Evolutionary conservation across 2,888 invertebrate species (phyloP), one percentile per base, ranked within the genome.

Genomic region (Pyralis farinalis): DNA sequence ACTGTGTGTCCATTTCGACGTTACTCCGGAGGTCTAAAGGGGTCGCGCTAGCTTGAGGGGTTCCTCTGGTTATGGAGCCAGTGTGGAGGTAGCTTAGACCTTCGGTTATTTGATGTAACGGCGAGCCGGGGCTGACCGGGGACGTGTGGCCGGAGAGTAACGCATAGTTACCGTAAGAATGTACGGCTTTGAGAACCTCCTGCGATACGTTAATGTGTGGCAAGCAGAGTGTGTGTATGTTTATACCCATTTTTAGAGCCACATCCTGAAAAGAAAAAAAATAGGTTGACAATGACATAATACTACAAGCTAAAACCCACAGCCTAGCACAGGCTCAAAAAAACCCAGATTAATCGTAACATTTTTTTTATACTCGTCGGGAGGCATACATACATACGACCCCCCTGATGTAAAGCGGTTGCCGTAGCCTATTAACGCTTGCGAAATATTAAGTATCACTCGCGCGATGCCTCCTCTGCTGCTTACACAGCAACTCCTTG

Each of bases 1-100:
- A 79, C 0, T 67, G 76, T 0, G 81, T 80, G 41, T 91, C 91
- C 90, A 91, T 90, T n/a, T 91, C 91, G 0, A 85, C 69, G 34
- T 72, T 77, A 43, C 72, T 81, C 27, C 91, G 75, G 1, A 92
- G 78, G 67, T 92, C 91, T 39, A 92, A 58, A 1, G 91, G 91
- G 0, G 91, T 81, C 0, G 91, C 79, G 10, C 83, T 87, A 0
- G 90, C 86, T 43, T 91, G 90, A 0, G 95, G 94, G 0, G 94
- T 95, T 5, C 95, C 85, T 46, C 85, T 47, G 0, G 85, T 86
- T 40, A 95, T 95, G 2, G 95, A 95, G 0, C 95, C 91, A 0
- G 95, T 95, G 60, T 94, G 94, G 9, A 94, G 75, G 29, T 93
- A 94, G 62, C 94, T 95, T 3, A 95, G 90, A 7, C 95, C 94